These are phyloP conservation scores for Caenorhabditis becei DNA, from an alignment of 2,888 invertebrate genomes.

Conservation along the genomic window DNA sequence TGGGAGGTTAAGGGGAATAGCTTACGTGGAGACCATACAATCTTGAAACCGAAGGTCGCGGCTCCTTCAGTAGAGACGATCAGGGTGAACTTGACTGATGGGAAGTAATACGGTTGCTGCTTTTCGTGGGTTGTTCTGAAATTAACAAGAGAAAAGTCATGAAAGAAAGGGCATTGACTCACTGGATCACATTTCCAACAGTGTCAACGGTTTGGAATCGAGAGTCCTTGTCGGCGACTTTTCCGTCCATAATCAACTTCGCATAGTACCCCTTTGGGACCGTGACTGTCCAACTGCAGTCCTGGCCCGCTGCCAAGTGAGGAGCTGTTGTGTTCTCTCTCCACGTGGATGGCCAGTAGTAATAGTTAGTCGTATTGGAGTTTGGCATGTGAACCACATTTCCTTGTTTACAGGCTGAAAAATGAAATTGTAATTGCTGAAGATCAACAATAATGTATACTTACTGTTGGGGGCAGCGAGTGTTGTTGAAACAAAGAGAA, in stretches of 20 bases:
- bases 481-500: background rate
- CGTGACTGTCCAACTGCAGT: constrained; percentile 12
- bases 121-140: constrained; percentile 13
- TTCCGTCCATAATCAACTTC: constrained; percentile 10
- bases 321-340: constrained; percentile 13
- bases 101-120: constrained; percentile 25
- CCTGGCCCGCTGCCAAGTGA: background rate
- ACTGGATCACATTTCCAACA: constrained; percentile 24
- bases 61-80: constrained; percentile 9
- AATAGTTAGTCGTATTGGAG: background rate
- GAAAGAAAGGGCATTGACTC: no score
- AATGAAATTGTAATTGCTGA: background rate
- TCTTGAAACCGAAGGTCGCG: constrained; percentile 28
- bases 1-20: background rate
- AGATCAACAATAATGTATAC: background rate
- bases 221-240: background rate
- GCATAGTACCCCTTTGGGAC: constrained; percentile 10
- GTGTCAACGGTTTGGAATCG: constrained; percentile 5
- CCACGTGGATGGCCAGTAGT: constrained; percentile 32
- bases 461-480: background rate
- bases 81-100: constrained; percentile 23
- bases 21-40: constrained; percentile 22
- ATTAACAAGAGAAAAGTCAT: background rate
- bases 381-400: constrained; percentile 15
- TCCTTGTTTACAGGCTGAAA: constrained; percentile 14